A percentile compares a stretch with the other conserved stretches of the same genome.
Conservation (phyloP, 2,797 vertebrate genomes). For the Sarcophilus harrisii region DNA sequence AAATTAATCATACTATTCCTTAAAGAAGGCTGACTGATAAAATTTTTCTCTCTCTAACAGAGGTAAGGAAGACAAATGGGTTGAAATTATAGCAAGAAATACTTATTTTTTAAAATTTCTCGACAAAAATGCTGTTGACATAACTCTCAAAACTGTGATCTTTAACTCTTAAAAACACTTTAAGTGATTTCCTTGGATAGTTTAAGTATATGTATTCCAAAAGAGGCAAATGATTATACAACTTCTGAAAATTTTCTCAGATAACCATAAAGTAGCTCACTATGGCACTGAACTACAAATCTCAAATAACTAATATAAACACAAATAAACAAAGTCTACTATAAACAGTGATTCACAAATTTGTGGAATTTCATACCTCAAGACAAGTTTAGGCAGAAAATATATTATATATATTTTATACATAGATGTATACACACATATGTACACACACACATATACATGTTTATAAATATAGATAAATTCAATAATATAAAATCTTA, state of each 20-base stretch:
- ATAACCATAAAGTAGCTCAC: background rate
- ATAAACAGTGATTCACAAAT: background rate
- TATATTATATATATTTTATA: too few relatives aligned
- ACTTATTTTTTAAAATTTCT: background rate
- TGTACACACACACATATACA: background rate
- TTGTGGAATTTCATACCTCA: background rate
- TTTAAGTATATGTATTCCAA: background rate
- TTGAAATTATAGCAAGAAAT: background rate
- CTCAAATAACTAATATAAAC: background rate
- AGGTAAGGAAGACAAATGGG: background rate
- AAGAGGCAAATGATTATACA: background rate
- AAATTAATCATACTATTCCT: too few relatives aligned
- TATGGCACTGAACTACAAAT: background rate
- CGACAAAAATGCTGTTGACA: background rate
- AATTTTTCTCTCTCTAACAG: background rate
- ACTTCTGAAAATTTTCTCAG: background rate
- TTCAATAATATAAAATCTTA: background rate
- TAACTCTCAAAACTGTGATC: background rate
- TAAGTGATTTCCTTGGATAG: background rate
- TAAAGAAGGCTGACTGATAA: background rate
- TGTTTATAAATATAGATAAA: background rate
- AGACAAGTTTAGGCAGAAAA: too few relatives aligned
- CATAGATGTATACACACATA: too few relatives aligned
- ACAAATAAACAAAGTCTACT: background rate
- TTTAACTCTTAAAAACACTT: background rate